Evolutionary conservation across 2,113 vertebrate species (phyloP).

Genomic region (Sakesphorus luctuosus): DNA sequence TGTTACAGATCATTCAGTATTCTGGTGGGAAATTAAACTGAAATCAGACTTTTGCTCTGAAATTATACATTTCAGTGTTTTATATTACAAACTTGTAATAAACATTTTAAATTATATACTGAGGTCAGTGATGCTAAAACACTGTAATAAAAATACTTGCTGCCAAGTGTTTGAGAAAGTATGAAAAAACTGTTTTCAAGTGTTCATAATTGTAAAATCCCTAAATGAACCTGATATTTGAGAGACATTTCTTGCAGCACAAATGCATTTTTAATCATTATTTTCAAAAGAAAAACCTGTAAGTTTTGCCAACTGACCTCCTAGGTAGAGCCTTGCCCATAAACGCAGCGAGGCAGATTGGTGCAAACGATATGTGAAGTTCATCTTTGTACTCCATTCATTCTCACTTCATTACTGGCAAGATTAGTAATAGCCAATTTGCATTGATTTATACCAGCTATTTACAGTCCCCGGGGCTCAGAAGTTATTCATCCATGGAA

Average conservation of each 20-base stretch:
- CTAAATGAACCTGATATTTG: neutral
- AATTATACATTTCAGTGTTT: neutral
- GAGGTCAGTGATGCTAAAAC: neutral
- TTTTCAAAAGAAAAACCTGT: neutral
- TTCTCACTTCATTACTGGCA: conserved; percentile 11
- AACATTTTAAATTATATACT: neutral
- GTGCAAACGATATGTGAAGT: neutral
- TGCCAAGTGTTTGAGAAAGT: neutral
- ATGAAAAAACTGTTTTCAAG: neutral
- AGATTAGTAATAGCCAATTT: neutral
- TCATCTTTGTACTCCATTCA: conserved; percentile 6
- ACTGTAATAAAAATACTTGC: neutral
- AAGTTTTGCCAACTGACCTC: neutral
- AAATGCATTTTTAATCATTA: neutral
- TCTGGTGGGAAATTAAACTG: neutral
- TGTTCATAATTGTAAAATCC: neutral
- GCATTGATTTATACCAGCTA: neutral
- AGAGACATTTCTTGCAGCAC: neutral
- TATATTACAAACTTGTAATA: neutral
- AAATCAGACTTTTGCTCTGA: neutral
- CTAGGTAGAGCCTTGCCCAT: neutral
- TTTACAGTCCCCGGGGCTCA: conserved; percentile 19
- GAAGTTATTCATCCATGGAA: conserved; percentile 8
- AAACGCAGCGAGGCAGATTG: neutral
- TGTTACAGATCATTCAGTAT: neutral